A percentile compares a stretch with the other conserved stretches of the same genome.
Conservation (phyloP, 2,888 invertebrate genomes). For the Mongoloraphidia duomilia region DNA sequence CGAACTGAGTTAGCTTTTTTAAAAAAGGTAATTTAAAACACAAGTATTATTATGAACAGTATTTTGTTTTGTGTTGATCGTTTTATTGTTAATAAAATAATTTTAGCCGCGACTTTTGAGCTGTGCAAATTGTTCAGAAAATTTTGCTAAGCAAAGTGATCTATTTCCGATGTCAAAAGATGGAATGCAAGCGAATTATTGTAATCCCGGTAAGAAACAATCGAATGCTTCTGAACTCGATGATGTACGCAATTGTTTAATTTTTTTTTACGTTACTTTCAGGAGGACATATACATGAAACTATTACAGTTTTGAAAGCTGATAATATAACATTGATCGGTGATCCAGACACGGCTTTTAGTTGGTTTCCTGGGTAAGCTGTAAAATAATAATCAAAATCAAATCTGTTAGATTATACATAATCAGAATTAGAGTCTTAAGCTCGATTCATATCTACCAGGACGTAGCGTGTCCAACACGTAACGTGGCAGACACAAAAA, state of each 20-base stretch:
- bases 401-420: not conserved
- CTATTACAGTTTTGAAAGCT: slow-evolving; percentile 49
- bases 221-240: too few relatives aligned
- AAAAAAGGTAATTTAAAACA: slow-evolving; percentile 25
- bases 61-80: not conserved
- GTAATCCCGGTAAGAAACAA: slow-evolving; percentile 45
- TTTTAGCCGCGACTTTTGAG: slow-evolving; percentile 36
- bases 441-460: too few relatives aligned
- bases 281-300: slow-evolving; percentile 66
- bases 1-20: slow-evolving; percentile 38
- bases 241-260: not conserved
- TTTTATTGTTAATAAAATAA: slow-evolving; percentile 6
- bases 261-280: slow-evolving; percentile 5
- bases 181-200: slow-evolving; percentile 66
- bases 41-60: not conserved
- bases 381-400: not conserved
- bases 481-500: too few relatives aligned
- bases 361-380: slow-evolving; percentile 72
- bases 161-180: slow-evolving; percentile 70
- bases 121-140: slow-evolving; percentile 40
- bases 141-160: slow-evolving; percentile 48
- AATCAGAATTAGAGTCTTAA: not conserved
- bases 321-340: slow-evolving; percentile 34
- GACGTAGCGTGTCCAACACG: too few relatives aligned
- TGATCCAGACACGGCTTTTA: slow-evolving; percentile 52